Percentiles rank a stretch among this genome's conserved stretches.
Evolutionary conservation across 1,140 invertebrate genomes (phyloP).

Genomic region (Meloidogyne exigua): DNA sequence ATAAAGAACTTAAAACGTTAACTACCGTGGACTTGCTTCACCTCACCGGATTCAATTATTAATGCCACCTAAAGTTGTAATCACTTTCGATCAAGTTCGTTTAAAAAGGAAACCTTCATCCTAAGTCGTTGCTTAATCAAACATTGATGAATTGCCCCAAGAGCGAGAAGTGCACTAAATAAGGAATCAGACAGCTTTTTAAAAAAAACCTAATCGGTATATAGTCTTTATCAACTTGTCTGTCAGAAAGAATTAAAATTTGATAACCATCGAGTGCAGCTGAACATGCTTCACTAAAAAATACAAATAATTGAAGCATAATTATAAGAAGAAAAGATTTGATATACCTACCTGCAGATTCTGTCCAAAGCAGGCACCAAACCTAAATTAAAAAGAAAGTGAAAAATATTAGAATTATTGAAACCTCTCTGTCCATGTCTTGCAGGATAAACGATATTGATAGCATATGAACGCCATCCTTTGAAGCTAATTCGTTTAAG

Average conservation of each 20-base stretch:
- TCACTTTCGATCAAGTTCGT: slow-evolving; percentile 61
- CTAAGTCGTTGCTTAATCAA: slow-evolving; percentile 88
- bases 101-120: slow-evolving; percentile 75
- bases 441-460: slow-evolving; percentile 81
- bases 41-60: slow-evolving; percentile 62
- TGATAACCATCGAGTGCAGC: slow-evolving; percentile 80
- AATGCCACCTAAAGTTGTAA: slow-evolving; percentile 13
- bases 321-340: background rate
- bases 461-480: slow-evolving; percentile 84
- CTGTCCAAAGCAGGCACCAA: slow-evolving; percentile 73
- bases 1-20: background rate
- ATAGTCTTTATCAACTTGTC: slow-evolving; percentile 68
- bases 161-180: slow-evolving; percentile 71
- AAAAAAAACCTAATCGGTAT: background rate
- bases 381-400: background rate
- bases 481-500: slow-evolving; percentile 73
- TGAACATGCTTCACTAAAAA: slow-evolving; percentile 72
- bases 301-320: background rate
- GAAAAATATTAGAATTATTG: slow-evolving; percentile 34
- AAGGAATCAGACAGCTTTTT: background rate
- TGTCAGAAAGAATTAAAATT: slow-evolving; percentile 84
- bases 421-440: slow-evolving; percentile 73
- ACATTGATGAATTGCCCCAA: slow-evolving; percentile 91
- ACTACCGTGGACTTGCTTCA: slow-evolving; percentile 72
- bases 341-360: slow-evolving; percentile 70